Evolutionary conservation across 2,888 invertebrate genomes (phyloP), one percentile per base, ranked within the genome.

Genomic region (Agrochola macilenta): DNA sequence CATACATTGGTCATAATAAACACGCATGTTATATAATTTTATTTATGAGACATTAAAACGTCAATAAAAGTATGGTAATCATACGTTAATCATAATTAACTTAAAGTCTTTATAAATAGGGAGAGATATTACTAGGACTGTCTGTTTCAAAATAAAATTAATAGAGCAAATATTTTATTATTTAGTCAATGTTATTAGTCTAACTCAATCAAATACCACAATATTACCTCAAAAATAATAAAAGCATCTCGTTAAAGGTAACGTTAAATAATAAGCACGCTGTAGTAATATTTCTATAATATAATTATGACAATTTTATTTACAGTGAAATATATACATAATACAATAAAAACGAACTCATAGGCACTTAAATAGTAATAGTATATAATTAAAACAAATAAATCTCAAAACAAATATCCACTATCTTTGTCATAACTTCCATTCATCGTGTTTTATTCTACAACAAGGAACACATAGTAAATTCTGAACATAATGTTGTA

Each of bases 301-400:
- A 58, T 26, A 76, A 46, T 64, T 5, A 26, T 26, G 23, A 65
- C 12, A n/a, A 49, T 65, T 49, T 39, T 58, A 78, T 78, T 65
- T 78, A 78, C 65, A 58, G 7, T 26, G 39, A 39, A 46, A 30
- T 9, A 2, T 17, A 46, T 46, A 57, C 3, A 14, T n/a, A 30
- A 0, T 73, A 74, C 1, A 9, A 9, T 73, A 74, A 2, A 9
- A 9, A 57, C n/a, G 5, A n/a, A 52, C 11, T 26, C 12, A 26
- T 43, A 26, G 17, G 43, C 43, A 26, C 26, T 46, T 46, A 26
- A 49, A 49, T 49, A 66, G 20, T 65, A 12, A 46, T 26, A 9
- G 46, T 46, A 46, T 12, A 46, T 12, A 46, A 52, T 20, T 20
- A 52, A 52, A 52, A 52, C 52, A 0, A 20, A 52, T 52, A 49